Conservation (phyloP, 2,888 invertebrate species). For the Brachylomia viminalis region DNA sequence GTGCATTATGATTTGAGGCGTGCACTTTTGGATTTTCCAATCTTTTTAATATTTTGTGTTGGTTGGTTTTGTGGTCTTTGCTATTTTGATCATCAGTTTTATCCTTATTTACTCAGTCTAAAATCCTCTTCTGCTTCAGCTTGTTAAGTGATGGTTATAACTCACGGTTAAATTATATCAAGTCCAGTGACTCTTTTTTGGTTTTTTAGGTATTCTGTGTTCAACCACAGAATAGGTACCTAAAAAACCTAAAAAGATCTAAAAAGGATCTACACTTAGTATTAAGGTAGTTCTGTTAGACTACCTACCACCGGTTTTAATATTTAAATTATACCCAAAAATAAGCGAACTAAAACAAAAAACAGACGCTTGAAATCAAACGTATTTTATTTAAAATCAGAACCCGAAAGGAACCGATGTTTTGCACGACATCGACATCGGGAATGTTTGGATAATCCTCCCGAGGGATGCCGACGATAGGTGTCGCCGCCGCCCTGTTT, state of each 20-base stretch:
- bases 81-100: not conserved
- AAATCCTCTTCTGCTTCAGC: not conserved
- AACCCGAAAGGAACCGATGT: slow-evolving; percentile 7
- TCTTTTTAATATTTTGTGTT: not conserved
- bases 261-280: not conserved
- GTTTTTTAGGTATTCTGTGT: no score
- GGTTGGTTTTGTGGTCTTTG: no score
- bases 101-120: not conserved
- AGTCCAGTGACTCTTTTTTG: not conserved
- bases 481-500: slow-evolving; percentile 41
- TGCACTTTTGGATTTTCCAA: no score
- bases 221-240: no score
- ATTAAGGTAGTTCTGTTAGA: no score
- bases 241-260: no score
- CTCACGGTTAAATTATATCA: not conserved
- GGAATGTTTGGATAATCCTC: slow-evolving; percentile 49
- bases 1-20: no score
- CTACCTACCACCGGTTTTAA: not conserved
- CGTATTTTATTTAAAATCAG: slow-evolving; percentile 45
- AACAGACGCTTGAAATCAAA: slow-evolving; percentile 6
- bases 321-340: not conserved
- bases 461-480: slow-evolving; percentile 47
- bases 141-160: not conserved
- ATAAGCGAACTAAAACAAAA: not conserved
- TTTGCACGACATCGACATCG: slow-evolving; percentile 50